phyloP scores from a whole-genome alignment of 2,888 invertebrate genomes.

The Eremobia ochroleuca region DNA sequence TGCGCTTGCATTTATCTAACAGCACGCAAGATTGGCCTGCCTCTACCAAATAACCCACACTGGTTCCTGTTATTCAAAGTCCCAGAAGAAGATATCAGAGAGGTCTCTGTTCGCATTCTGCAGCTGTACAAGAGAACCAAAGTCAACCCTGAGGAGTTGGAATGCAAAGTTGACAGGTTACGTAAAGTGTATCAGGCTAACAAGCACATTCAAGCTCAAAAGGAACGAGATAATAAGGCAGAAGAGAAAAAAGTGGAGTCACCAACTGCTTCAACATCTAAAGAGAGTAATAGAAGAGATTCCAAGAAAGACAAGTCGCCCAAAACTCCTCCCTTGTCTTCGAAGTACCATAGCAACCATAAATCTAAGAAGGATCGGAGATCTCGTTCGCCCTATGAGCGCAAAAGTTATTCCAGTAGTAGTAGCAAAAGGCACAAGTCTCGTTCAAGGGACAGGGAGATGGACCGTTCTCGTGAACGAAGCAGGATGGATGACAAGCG shows the following conservation, averaged over 20 bases:
- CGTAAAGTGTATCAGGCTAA: conserved; percentile 88
- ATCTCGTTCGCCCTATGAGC: conserved; percentile 88
- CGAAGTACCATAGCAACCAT: conserved; percentile 87
- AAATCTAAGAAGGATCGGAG: conserved; percentile 87
- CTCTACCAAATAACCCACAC: conserved; percentile 96
- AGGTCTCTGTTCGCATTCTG: conserved; percentile 95
- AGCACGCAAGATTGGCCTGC: conserved; percentile 96
- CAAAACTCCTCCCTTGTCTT: conserved; percentile 88
- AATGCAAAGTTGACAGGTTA: conserved; percentile 84
- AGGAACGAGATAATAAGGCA: conserved; percentile 81
- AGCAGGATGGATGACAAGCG: conserved; percentile 84
- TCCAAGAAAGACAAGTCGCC: conserved; percentile 88
- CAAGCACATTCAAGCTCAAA: conserved; percentile 84
- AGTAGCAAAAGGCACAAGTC: conserved; percentile 87
- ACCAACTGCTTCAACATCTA: conserved; percentile 87
- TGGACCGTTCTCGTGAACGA: conserved; percentile 84
- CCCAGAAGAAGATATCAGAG: conserved; percentile 95
- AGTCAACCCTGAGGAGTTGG: conserved; percentile 91
- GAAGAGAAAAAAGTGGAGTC: conserved; percentile 87
- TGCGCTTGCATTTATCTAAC: conserved; percentile 99
- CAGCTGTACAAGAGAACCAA: conserved; percentile 96
- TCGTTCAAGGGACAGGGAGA: conserved; percentile 85
- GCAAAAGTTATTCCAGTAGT: conserved; percentile 82
- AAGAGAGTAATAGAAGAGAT: conserved; percentile 84
- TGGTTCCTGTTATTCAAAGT: conserved; percentile 98